phyloP scores from a whole-genome alignment of 2,797 vertebrate species.

The Dendrocincla tyrannina region DNA sequence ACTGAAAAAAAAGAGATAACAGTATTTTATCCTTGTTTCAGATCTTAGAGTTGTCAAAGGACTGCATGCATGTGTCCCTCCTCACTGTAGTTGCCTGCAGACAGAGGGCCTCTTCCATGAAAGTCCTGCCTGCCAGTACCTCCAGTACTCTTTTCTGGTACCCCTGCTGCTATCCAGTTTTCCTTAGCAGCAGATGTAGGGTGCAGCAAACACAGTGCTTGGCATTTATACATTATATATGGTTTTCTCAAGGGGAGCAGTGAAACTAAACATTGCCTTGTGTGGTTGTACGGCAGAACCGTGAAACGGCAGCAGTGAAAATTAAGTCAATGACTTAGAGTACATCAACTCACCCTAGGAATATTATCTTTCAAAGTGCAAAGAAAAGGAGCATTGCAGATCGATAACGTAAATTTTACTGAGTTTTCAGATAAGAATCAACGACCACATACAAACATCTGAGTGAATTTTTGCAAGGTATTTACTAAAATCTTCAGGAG shows the following conservation, averaged over 20 bases:
- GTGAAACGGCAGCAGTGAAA: neutral
- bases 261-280: neutral
- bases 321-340: neutral
- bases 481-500: neutral
- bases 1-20: neutral
- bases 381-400: neutral
- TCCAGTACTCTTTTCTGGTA: neutral
- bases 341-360: neutral
- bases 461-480: neutral
- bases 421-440: neutral
- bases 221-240: neutral
- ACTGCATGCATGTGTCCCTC: neutral
- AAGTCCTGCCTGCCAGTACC: neutral
- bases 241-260: neutral
- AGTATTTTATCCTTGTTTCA: neutral
- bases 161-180: neutral
- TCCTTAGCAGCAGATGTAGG: neutral
- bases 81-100: neutral
- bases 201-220: neutral
- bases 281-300: neutral
- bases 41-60: neutral
- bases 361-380: neutral
- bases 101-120: neutral
- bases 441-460: neutral
- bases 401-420: neutral